A percentile compares a stretch with the other conserved stretches of the same genome.
Evolutionary conservation across 2,888 invertebrate species (phyloP).

Genomic region (Xestia rhomboidea): DNA sequence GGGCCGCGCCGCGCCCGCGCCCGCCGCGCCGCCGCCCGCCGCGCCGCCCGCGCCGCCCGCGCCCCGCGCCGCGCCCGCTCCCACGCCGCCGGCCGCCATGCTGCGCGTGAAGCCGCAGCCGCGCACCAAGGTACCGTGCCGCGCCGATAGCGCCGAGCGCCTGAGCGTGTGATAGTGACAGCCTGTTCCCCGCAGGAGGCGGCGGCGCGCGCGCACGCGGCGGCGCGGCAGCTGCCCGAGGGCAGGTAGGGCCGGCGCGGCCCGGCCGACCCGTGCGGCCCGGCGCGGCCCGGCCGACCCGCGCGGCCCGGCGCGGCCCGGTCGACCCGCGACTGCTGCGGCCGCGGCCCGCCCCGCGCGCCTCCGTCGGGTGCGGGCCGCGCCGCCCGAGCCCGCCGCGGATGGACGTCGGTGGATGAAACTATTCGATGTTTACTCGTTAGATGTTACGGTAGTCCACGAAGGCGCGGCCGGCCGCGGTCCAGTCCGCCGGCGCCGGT

Average conservation of each 20-base stretch:
- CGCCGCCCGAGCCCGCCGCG: conserved; percentile 55
- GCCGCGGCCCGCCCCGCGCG: conserved; percentile 58
- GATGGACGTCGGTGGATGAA: conserved; percentile 74
- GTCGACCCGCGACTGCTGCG: conserved; percentile 71
- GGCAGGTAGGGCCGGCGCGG: conserved; percentile 84
- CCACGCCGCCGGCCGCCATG: conserved; percentile 73
- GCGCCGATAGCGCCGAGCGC: conserved; percentile 28
- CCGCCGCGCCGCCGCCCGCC: conserved; percentile 63
- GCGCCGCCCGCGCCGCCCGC: conserved; percentile 67
- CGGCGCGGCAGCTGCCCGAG: conserved; percentile 84
- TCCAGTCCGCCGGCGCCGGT: conserved; percentile 59
- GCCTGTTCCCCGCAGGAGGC: conserved; percentile 65
- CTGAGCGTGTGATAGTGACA: conserved; percentile 39
- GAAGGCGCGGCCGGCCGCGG: conserved; percentile 69
- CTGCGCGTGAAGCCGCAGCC: conserved; percentile 86
- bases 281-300: conserved; percentile 74
- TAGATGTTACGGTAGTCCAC: conserved; percentile 78
- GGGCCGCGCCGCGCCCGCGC: conserved; percentile 75
- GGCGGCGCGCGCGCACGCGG: conserved; percentile 75
- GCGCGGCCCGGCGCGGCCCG: conserved; percentile 62
- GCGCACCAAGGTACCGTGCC: conserved; percentile 80
- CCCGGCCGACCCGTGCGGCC: conserved; percentile 74
- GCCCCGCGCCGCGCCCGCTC: conserved; percentile 61
- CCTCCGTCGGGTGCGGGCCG: conserved; percentile 57
- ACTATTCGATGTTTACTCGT: conserved; percentile 79